Base-by-base conservation (phyloP, 2,888 invertebrate species). In the Pristionchus exspectatus region DNA sequence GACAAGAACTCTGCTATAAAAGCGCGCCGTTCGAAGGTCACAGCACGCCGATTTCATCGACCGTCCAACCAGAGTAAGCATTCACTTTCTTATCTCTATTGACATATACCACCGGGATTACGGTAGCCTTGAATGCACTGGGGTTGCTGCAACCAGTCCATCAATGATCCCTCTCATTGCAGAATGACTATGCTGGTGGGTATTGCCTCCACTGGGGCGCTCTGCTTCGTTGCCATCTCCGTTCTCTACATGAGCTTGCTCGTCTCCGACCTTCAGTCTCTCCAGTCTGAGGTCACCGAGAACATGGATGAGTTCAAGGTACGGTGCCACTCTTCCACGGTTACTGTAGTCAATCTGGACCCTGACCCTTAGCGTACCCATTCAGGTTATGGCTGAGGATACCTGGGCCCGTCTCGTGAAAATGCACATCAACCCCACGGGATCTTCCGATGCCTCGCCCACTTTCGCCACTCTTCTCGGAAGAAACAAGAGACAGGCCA, bases 301-400 rank as follows among this genome's bases (percentile, higher is more conserved):
- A 69, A 69, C 69, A 69, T 69, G 69, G 69, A 69, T n/a, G 69
- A 69, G 30, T 69, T 69, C 69, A 69, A 69, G 69, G 69, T 69
- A 30, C 59, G 69, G 69, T 27, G 1, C 0, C 30, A n/a, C 2
- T 18, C 18, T 4, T 69, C 66, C 66, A 24, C 5, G 69, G 2
- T 69, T n/a, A n/a, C n/a, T 2, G 69, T 69, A 27, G 2, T n/a
- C 12, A 69, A 9, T 21, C 21, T 14, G 4, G 12, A 7, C 16
- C 59, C 59, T 59, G 59, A 3, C 12, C 59, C 21, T 21, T 21
- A 21, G 7, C 59, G 16, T 16, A 21, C 12, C 18, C 59, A 9
- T 59, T 59, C 69, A 69, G 69, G 30, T 69, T 24, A 69, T 69
- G 69, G 69, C 69, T 69, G 69, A 69, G 69, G 69, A 69, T 12